These are phyloP conservation scores for Drosophila bocqueti DNA, from an alignment of 1,140 invertebrate genomes.

Conservation along the genomic window DNA sequence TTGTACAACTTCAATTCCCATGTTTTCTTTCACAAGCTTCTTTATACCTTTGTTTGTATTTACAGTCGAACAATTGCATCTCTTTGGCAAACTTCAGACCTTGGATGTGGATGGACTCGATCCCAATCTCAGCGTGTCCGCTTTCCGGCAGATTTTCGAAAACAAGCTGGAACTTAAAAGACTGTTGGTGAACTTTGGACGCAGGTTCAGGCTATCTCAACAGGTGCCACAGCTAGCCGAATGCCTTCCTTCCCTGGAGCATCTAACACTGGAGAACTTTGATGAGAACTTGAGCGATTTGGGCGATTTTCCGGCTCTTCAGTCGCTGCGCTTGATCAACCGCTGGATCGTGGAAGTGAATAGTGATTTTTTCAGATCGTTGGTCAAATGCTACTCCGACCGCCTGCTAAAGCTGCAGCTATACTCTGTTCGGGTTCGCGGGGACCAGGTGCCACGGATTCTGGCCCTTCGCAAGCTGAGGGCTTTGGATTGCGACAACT, in stretches of 20 bases:
- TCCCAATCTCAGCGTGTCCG: slow-evolving; percentile 14
- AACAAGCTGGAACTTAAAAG: slow-evolving; percentile 27
- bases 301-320: slow-evolving; percentile 44
- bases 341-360: slow-evolving; percentile 25
- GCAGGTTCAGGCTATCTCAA: not conserved
- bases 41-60: not conserved
- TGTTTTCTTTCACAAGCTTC: not conserved
- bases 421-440: slow-evolving; percentile 21
- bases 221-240: slow-evolving; percentile 19
- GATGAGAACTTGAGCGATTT: slow-evolving; percentile 21
- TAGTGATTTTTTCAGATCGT: slow-evolving; percentile 34
- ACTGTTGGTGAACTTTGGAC: slow-evolving; percentile 50
- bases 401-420: slow-evolving; percentile 53
- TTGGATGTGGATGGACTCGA: slow-evolving; percentile 66
- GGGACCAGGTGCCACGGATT: slow-evolving; percentile 38
- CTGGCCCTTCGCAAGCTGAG: slow-evolving; percentile 22
- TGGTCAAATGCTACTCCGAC: slow-evolving; percentile 31
- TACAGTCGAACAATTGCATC: slow-evolving; percentile 48
- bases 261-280: slow-evolving; percentile 65
- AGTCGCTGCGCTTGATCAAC: slow-evolving; percentile 44
- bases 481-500: slow-evolving; percentile 52
- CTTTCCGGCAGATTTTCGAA: slow-evolving; percentile 45
- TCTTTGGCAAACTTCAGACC: slow-evolving; percentile 43
- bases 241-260: slow-evolving; percentile 42
- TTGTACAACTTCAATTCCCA: not conserved